phyloP scores from a whole-genome alignment of 2,888 invertebrate species.

The Perithous albicinctus region DNA sequence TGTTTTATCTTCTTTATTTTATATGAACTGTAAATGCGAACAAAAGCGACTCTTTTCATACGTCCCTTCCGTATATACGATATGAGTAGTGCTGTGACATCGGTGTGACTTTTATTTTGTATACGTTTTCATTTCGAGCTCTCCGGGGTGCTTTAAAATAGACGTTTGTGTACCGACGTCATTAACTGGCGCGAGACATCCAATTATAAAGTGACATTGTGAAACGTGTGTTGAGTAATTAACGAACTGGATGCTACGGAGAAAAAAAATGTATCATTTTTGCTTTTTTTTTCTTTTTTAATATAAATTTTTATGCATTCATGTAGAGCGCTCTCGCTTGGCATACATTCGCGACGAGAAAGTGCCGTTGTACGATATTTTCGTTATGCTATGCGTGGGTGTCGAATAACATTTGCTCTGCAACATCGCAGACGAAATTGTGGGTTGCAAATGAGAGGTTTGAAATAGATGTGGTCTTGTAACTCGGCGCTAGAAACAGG shows the following conservation, averaged over 20 bases:
- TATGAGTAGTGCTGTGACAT: slow-evolving; percentile 2
- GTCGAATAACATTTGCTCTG: slow-evolving; percentile 26
- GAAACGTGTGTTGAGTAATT: slow-evolving; percentile 33
- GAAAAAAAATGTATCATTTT: slow-evolving; percentile 1
- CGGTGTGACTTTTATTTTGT: slow-evolving; percentile 42
- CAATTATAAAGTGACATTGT: slow-evolving; percentile 53
- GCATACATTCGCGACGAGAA: slow-evolving; percentile 8
- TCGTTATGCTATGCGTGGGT: slow-evolving; percentile 21
- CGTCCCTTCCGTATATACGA: slow-evolving; percentile 1
- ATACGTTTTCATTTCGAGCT: slow-evolving; percentile 38
- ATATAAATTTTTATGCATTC: background rate
- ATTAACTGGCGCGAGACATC: slow-evolving; percentile 38
- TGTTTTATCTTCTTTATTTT: background rate
- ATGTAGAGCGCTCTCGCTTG: background rate
- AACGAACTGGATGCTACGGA: slow-evolving; percentile 6
- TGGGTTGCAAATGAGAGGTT: slow-evolving; percentile 49
- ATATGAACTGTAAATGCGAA: background rate
- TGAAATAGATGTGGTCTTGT: slow-evolving; percentile 32
- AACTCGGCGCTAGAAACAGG: slow-evolving; percentile 7
- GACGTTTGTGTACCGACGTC: slow-evolving; percentile 32
- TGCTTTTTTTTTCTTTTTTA: too few relatives aligned
- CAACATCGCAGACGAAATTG: background rate
- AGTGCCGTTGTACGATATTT: slow-evolving; percentile 2
- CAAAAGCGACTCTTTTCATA: background rate
- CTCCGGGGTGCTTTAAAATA: slow-evolving; percentile 26